phyloP scores from a whole-genome alignment of 2,113 vertebrate genomes.

The Stictonetta naevosa region DNA sequence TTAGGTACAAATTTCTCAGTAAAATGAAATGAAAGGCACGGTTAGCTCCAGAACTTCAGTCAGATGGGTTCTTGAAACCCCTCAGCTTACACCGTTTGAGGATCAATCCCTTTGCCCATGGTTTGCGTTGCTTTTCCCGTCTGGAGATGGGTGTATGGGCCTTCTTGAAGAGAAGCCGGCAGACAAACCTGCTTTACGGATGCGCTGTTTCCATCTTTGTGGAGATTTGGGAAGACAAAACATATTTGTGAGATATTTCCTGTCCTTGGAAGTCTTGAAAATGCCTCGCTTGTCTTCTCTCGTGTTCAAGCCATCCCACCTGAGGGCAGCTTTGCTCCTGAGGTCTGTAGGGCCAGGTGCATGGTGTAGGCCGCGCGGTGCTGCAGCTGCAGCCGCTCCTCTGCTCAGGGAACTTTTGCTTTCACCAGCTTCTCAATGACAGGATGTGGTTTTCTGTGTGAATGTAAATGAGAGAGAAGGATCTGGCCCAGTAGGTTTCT shows the following conservation, averaged over 20 bases:
- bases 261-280: background rate
- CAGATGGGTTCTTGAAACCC: rapidly evolving
- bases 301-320: background rate
- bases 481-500: background rate
- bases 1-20: background rate
- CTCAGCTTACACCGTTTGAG: background rate
- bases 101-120: background rate
- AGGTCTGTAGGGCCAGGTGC: background rate
- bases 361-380: background rate
- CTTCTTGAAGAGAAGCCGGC: too few relatives aligned
- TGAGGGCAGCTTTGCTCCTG: background rate
- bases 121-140: background rate
- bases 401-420: background rate
- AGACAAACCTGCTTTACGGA: background rate
- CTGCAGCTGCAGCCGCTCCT: background rate
- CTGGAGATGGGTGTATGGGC: background rate
- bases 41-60: background rate
- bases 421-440: slow-evolving; percentile 45
- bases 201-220: background rate
- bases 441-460: slow-evolving; percentile 62
- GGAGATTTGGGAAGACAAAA: background rate
- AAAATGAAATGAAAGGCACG: background rate
- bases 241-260: background rate
- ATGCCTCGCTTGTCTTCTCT: background rate
- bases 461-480: slow-evolving; percentile 18